phyloP scores from a whole-genome alignment of 2,888 invertebrate genomes.

The Patella pellucida region DNA sequence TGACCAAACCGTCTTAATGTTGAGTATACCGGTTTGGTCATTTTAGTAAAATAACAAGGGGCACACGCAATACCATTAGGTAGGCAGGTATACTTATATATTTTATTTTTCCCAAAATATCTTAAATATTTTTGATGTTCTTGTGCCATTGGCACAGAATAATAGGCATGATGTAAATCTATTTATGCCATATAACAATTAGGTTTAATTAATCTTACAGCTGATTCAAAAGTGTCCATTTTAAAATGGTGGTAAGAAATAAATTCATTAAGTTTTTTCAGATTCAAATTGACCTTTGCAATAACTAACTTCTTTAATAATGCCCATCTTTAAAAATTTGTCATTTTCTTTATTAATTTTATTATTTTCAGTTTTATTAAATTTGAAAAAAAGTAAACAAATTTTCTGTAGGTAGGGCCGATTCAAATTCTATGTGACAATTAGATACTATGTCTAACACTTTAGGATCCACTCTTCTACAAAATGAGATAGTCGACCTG shows the following conservation, averaged over 20 bases:
- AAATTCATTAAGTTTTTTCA: constrained; percentile 18
- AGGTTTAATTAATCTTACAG: background rate
- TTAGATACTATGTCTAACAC: background rate
- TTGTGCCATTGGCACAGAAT: constrained; percentile 18
- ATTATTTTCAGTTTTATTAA: too few species aligned
- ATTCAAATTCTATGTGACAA: constrained; percentile 1
- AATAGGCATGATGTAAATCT: constrained; percentile 25
- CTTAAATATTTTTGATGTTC: background rate
- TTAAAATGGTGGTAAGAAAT: constrained; percentile 22
- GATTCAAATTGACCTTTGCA: constrained; percentile 10
- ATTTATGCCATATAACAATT: background rate
- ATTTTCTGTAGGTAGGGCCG: too few species aligned
- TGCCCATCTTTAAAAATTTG: too few species aligned
- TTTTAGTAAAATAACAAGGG: background rate
- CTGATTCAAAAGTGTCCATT: constrained; percentile 4
- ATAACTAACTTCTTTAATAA: too few species aligned
- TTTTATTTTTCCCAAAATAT: background rate
- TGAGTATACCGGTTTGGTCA: constrained; percentile 17
- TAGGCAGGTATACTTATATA: background rate
- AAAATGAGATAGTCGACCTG: background rate
- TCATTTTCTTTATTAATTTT: too few species aligned
- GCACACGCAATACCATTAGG: background rate
- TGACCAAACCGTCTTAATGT: background rate
- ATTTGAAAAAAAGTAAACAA: too few species aligned
- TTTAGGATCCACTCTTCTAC: background rate